phyloP scores from a whole-genome alignment of 2,888 invertebrate genomes.

The Epistrophe grossulariae region DNA sequence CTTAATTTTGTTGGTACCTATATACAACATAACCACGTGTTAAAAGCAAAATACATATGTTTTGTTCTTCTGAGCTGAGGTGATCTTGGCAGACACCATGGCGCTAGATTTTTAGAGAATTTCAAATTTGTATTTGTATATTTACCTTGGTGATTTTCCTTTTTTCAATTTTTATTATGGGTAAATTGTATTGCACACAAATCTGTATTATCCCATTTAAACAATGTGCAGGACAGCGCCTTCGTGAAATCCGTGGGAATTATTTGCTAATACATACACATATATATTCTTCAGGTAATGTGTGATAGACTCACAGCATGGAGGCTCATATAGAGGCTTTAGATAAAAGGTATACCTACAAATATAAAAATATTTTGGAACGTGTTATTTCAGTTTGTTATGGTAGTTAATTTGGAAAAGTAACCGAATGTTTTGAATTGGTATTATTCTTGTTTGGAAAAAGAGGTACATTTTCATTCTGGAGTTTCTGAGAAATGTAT shows the following conservation, averaged over 20 bases:
- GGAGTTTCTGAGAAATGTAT: neutral
- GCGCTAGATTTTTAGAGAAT: conserved; percentile 51
- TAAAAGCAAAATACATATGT: conserved; percentile 46
- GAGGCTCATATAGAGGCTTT: conserved; percentile 8
- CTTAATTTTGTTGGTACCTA: conserved; percentile 8
- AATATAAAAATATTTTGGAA: conserved; percentile 22
- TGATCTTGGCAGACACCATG: conserved; percentile 63
- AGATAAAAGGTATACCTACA: neutral
- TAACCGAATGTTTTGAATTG: conserved; percentile 60
- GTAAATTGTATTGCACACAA: conserved; percentile 52
- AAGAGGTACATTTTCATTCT: neutral
- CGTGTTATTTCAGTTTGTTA: conserved; percentile 60
- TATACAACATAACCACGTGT: conserved; percentile 44
- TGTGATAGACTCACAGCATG: neutral
- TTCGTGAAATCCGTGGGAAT: conserved; percentile 62
- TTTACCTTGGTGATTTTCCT: conserved; percentile 46
- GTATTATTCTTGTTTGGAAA: conserved; percentile 1
- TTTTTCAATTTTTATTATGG: conserved; percentile 36
- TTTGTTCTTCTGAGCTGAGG: conserved; percentile 16
- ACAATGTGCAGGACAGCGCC: conserved; percentile 51
- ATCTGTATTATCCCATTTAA: conserved; percentile 51
- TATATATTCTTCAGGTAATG: conserved; percentile 1
- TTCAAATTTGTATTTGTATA: neutral
- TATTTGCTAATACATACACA: conserved; percentile 52
- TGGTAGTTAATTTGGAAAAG: conserved; percentile 67